Evolutionary conservation across 2,797 vertebrate genomes (phyloP), one percentile per base, ranked within the genome.

Genomic region (Clamator glandarius): DNA sequence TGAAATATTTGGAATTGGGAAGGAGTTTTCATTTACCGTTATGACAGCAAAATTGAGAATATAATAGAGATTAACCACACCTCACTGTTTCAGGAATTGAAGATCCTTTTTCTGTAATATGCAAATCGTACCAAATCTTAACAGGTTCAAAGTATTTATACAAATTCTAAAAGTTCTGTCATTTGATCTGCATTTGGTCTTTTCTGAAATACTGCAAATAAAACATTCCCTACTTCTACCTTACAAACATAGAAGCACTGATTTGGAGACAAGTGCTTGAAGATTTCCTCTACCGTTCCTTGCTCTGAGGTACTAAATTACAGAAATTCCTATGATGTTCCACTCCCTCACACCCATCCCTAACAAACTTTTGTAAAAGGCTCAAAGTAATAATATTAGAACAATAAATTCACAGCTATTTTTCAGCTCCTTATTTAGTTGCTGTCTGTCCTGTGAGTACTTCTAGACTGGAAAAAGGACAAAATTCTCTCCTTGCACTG

Each of bases 361-460:
- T 72, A 72, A 31, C 9, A 79, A 74, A 74, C 29, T 48, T 87
- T 77, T 61, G 41, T 28, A 52, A 36, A 85, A 82, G 13, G 29
- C 33, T 91, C 92, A 72, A 80, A 74, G 95, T 93, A 82, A 73
- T 86, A 70, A 67, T 77, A 87, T 44, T 84, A n/a, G 18, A 64
- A 46, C 29, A 87, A 31, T 36, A 73, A 89, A 72, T 67, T 80
- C n/a, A 54, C 61, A 79, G 36, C 8, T 89, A 21, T 23, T 57
- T 6, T 46, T 84, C 41, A n/a, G 35, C 23, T 76, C 20, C 18
- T 74, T 35, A 25, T 48, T 21, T 2, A 1, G 8, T 52, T 88
- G 59, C 57, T 84, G 33, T 74, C 46, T 82, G 55, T 48, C 36
- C 42, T 66, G 46, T 54, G 46, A 42, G 66, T 51, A 51, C 42